Conservation (phyloP, 2,113 vertebrate genomes). For the Hoplias malabaricus region DNA sequence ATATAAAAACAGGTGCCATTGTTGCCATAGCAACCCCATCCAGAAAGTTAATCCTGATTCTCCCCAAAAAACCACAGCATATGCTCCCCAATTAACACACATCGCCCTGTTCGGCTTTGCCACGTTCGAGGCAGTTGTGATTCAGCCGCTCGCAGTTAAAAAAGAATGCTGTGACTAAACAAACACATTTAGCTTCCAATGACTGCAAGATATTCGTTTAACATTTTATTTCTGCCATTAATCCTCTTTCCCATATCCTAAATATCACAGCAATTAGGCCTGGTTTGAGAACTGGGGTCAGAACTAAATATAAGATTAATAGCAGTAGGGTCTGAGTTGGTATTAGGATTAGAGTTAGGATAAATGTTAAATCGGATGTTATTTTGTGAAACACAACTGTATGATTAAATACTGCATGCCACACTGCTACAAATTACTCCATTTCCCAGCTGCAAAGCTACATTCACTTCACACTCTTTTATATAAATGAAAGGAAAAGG, state of each 20-base stretch:
- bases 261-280: background rate
- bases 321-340: background rate
- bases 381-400: background rate
- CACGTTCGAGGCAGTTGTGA: constrained; percentile 5
- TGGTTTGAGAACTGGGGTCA: background rate
- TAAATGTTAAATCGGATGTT: background rate
- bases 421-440: background rate
- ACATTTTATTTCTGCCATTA: background rate
- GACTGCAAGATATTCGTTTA: background rate
- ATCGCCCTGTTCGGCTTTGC: background rate
- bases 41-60: constrained; percentile 9
- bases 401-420: background rate
- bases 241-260: background rate
- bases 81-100: constrained; percentile 19
- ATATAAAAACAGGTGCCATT: constrained; percentile 26
- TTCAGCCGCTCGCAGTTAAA: background rate
- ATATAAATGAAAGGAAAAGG: no score
- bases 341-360: background rate
- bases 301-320: no score
- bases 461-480: no score
- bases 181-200: background rate
- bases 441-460: background rate
- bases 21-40: constrained; percentile 41
- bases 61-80: background rate
- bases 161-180: background rate